Base-by-base conservation (phyloP, 2,888 invertebrate genomes). In the Harpagoxenus sublaevis region DNA sequence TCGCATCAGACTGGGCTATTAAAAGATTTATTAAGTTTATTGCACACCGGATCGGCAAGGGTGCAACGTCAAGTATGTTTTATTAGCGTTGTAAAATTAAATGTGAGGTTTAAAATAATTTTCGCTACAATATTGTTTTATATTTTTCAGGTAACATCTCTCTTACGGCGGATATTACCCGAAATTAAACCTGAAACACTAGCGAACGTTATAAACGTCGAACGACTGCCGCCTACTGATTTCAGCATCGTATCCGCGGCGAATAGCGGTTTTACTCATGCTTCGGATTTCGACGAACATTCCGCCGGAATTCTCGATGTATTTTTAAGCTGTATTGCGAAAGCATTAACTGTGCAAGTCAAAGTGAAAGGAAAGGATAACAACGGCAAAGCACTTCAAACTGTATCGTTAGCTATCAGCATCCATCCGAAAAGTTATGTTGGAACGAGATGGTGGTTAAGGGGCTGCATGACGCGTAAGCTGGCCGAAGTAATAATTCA, bases 41-140 rank as follows among this genome's bases (percentile, higher is more conserved):
- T 99, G 48, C 99, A 99, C 93, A 99, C 98, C 0, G 99, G 99
- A 83, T 98, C 99, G 92, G 99, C 99, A 77, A 96, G 99, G 84
- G 99, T 99, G 0, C 99, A 99, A 94, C 96, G 99, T 94, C 99
- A 99, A 96, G 98, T 97, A 94, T 91, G 87, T 75, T 81, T 42
- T n/a, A 23, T 55, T 35, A 39, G 23, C 31, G 62, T 39, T 28
- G 39, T 10, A n/a, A 15, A n/a, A 48, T n/a, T 12, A 48, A 35
- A 3, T 8, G 51, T n/a, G 23, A 39, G 39, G 3, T 68, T 57
- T 10, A 5, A 68, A 75, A 45, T 12, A 39, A 39, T 15, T 53
- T n/a, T 31, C 35, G 55, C 31, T 5, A 66, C 6, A 45, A n/a
- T 63, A 35, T 10, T 74, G 28, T 89, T 70, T 65, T 79, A 31